Base-by-base conservation (phyloP, 1,140 invertebrate species). In the Scaptomyza hsui region DNA sequence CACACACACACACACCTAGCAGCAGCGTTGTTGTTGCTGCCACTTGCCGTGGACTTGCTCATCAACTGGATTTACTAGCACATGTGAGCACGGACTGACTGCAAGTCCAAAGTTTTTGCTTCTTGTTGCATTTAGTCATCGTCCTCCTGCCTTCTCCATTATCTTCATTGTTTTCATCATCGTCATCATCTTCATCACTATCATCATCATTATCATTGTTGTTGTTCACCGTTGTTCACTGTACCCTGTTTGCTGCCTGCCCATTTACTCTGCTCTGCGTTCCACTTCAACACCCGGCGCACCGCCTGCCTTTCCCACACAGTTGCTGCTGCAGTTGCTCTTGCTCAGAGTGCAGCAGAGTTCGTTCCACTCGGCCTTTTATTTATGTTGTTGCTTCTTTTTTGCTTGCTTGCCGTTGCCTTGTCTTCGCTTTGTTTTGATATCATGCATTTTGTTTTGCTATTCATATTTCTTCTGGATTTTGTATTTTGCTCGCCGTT, bases 401-500 rank as follows among this genome's bases (percentile, higher is more conserved):
- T 39, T 41, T 53, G 16, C 39, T 2, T 69, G 32, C 53, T 29
- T 29, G 26, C 26, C n/a, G n/a, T 47, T 52, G 69, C 39, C 16
- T 13, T 26, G 32, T 32, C n/a, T n/a, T 29, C 19, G 59, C 64
- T 78, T 88, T 86, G 82, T 86, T 86, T 86, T 86, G 82, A 88
- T 86, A 70, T 88, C 75, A 55, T 82, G 78, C 74, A 88, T 71
- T 86, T 88, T 86, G 82, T 86, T 86, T 86, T 86, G 82, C 63
- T 86, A 78, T 86, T 67, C 78, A 86, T 75, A 78, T 86, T 86
- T 82, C 82, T 86, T 78, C 78, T 72, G 82, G 82, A 86, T 88
- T 86, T 88, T 86, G 78, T 86, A 86, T 86, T 86, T 86, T 86
- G 82, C 82, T 86, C 82, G 76, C 80, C 60, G 67, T 77, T 85